Evolutionary conservation across 2,888 invertebrate species (phyloP).

Genomic region (Bellardia pandia): DNA sequence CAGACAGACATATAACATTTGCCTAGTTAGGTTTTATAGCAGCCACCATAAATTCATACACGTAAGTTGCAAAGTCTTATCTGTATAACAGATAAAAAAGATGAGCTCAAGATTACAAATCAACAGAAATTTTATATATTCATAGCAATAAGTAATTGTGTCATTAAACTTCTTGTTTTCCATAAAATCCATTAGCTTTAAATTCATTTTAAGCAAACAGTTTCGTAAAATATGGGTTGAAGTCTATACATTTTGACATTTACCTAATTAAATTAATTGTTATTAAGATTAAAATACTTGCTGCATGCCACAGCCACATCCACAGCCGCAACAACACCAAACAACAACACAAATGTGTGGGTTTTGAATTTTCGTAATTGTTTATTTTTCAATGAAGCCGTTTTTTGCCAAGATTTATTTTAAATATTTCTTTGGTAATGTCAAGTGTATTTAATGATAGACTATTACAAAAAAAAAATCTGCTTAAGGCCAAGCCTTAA

Average conservation of each 20-base stretch:
- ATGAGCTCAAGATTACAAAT: conserved; percentile 59
- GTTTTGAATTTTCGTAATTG: conserved; percentile 51
- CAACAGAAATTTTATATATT: neutral
- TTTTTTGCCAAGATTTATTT: conserved; percentile 3
- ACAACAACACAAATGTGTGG: conserved; percentile 15
- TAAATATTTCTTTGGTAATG: conserved; percentile 65
- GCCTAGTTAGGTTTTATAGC: conserved; percentile 12
- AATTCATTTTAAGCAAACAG: conserved; percentile 1
- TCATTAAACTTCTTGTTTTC: conserved; percentile 48
- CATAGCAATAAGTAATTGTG: conserved; percentile 48
- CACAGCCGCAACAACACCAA: too few relatives aligned
- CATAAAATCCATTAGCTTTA: neutral
- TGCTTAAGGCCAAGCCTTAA: conserved; percentile 59
- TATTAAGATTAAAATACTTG: neutral
- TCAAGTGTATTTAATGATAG: conserved; percentile 67
- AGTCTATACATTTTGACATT: conserved; percentile 60
- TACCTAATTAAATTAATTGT: conserved; percentile 56
- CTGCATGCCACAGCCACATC: neutral
- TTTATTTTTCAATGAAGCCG: conserved; percentile 14
- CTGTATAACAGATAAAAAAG: conserved; percentile 51
- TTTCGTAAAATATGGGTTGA: neutral
- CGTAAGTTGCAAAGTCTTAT: conserved; percentile 51
- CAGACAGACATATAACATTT: conserved; percentile 27
- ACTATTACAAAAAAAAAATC: conserved; percentile 12
- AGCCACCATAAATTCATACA: conserved; percentile 3